Evolutionary conservation across 2,113 vertebrate genomes (phyloP).

Genomic region (Trichechus manatus): DNA sequence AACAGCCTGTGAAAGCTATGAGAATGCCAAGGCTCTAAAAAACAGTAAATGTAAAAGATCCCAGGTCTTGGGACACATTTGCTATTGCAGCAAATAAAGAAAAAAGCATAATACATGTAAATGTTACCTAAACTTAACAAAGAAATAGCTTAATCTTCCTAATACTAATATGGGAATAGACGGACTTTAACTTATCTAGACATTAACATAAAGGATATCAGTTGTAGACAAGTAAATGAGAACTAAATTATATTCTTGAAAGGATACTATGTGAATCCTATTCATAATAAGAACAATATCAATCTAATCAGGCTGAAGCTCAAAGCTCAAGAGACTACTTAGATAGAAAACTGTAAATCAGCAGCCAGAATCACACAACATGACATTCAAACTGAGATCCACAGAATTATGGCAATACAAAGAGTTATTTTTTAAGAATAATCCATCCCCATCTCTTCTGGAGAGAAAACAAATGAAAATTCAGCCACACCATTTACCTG

Average conservation of each 20-base stretch:
- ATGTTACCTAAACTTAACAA: neutral
- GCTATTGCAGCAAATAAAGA: neutral
- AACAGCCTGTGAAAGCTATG: neutral
- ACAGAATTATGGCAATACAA: neutral
- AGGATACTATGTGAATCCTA: neutral
- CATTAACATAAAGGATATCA: neutral
- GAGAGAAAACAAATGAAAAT: conserved; percentile 52
- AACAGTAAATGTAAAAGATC: neutral
- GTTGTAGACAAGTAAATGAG: neutral
- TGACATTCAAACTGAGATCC: neutral
- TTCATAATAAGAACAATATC: neutral
- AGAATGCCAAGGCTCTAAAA: conserved; percentile 15
- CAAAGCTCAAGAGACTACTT: neutral
- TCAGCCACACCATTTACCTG: neutral
- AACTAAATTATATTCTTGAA: conserved; percentile 34
- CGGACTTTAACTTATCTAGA: neutral
- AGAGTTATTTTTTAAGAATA: neutral
- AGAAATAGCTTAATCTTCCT: neutral
- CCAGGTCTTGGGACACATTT: neutral
- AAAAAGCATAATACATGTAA: neutral
- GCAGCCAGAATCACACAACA: neutral
- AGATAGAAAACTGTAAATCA: neutral
- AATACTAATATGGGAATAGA: neutral
- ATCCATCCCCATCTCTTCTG: neutral
- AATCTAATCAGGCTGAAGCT: conserved; percentile 6